phyloP scores from a whole-genome alignment of 2,888 invertebrate species.

The Andrena bucephala region DNA sequence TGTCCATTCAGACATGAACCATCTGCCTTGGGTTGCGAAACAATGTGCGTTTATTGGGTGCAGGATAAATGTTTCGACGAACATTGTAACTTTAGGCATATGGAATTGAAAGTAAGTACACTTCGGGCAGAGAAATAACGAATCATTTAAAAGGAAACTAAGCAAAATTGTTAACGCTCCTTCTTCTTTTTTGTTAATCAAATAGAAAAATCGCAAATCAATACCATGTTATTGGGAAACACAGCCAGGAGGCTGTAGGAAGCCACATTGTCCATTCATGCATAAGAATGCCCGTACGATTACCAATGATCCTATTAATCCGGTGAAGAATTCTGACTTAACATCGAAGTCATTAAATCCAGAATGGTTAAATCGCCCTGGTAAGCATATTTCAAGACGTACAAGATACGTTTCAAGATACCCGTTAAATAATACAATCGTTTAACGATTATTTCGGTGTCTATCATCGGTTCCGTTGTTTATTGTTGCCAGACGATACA shows the following conservation, averaged over 20 bases:
- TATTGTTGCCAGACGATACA: slow-evolving; percentile 76
- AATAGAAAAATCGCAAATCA: slow-evolving; percentile 92
- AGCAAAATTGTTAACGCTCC: neutral
- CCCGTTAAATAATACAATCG: neutral
- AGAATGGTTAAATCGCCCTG: slow-evolving; percentile 82
- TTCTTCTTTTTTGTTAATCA: slow-evolving; percentile 28
- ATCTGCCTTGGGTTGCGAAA: slow-evolving; percentile 92
- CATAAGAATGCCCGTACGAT: slow-evolving; percentile 86
- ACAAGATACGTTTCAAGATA: too few species aligned
- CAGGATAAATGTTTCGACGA: slow-evolving; percentile 92
- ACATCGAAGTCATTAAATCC: slow-evolving; percentile 79
- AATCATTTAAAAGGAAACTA: neutral
- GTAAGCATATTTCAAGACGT: slow-evolving; percentile 63
- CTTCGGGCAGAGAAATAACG: neutral
- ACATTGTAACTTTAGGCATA: slow-evolving; percentile 93
- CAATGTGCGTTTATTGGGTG: slow-evolving; percentile 93
- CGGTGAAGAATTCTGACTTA: slow-evolving; percentile 75
- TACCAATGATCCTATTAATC: slow-evolving; percentile 74
- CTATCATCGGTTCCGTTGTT: neutral
- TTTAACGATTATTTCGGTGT: neutral
- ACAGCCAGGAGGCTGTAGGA: slow-evolving; percentile 93
- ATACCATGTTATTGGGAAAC: slow-evolving; percentile 96
- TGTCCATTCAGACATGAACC: slow-evolving; percentile 95
- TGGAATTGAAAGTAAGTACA: slow-evolving; percentile 91
- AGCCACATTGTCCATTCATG: slow-evolving; percentile 93